Evolutionary conservation across 1,140 invertebrate species (phyloP).

Genomic region (Tribolium madens): DNA sequence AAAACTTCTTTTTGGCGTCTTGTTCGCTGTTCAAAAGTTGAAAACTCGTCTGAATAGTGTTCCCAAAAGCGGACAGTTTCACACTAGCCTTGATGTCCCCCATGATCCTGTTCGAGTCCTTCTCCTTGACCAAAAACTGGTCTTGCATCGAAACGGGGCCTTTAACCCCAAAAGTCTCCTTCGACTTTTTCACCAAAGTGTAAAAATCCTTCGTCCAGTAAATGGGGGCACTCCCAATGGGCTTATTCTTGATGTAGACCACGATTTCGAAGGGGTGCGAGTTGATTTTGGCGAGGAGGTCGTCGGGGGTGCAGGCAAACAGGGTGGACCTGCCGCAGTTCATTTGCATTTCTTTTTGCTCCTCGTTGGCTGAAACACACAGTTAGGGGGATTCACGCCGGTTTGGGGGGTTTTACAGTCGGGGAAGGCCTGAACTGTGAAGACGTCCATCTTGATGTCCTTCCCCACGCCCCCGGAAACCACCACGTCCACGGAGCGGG

Average conservation of each 20-base stretch:
- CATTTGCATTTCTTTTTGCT: slow-evolving; percentile 45
- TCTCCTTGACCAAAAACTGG: slow-evolving; percentile 21
- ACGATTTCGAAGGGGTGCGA: slow-evolving; percentile 50
- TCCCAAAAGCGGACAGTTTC: slow-evolving; percentile 58
- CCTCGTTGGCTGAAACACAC: not conserved
- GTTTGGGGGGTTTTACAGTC: not conserved
- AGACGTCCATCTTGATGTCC: not conserved
- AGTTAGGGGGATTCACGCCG: no score
- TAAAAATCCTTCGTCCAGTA: slow-evolving; percentile 57
- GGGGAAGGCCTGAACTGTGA: not conserved
- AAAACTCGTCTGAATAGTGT: slow-evolving; percentile 57
- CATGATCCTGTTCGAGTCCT: slow-evolving; percentile 27
- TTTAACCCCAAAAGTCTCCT: slow-evolving; percentile 49
- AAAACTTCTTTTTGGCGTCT: slow-evolving; percentile 48
- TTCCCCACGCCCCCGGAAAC: not conserved
- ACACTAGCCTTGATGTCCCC: slow-evolving; percentile 55
- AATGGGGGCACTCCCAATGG: slow-evolving; percentile 45
- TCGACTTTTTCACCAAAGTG: slow-evolving; percentile 57
- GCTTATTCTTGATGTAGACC: slow-evolving; percentile 46
- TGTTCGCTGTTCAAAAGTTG: slow-evolving; percentile 36
- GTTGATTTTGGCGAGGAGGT: slow-evolving; percentile 52
- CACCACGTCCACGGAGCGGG: not conserved
- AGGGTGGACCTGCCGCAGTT: slow-evolving; percentile 59
- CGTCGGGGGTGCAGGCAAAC: slow-evolving; percentile 48
- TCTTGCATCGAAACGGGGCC: slow-evolving; percentile 41